phyloP scores from a whole-genome alignment of 2,113 vertebrate genomes.

The Geococcyx californianus region DNA sequence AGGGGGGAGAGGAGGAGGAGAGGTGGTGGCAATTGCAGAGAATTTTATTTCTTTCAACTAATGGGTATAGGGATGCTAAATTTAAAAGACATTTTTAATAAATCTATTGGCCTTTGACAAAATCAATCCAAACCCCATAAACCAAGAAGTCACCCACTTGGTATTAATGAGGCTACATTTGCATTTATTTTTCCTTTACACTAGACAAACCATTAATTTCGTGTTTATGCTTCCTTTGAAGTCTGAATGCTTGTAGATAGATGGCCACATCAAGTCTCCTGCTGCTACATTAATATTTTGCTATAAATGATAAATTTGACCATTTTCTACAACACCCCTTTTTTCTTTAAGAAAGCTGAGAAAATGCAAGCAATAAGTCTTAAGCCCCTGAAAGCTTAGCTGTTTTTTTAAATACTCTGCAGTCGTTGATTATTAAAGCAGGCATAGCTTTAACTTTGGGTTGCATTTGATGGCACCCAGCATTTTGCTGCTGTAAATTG shows the following conservation, averaged over 20 bases:
- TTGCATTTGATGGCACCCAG: slow-evolving; percentile 69
- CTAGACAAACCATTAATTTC: slow-evolving; percentile 86
- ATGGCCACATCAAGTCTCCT: slow-evolving; percentile 84
- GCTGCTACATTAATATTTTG: slow-evolving; percentile 86
- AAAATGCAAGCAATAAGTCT: slow-evolving; percentile 82
- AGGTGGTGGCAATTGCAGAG: slow-evolving; percentile 72
- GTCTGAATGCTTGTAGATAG: slow-evolving; percentile 83
- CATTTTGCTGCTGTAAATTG: slow-evolving; percentile 59
- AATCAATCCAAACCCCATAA: slow-evolving; percentile 86
- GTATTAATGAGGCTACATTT: slow-evolving; percentile 86
- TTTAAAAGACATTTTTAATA: slow-evolving; percentile 85
- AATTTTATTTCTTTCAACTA: slow-evolving; percentile 83
- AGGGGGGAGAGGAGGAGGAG: slow-evolving; percentile 62
- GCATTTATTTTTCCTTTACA: slow-evolving; percentile 87
- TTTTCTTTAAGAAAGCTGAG: slow-evolving; percentile 83
- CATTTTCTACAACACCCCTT: slow-evolving; percentile 82
- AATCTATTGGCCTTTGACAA: slow-evolving; percentile 87
- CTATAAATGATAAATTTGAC: slow-evolving; percentile 86
- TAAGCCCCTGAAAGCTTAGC: slow-evolving; percentile 74
- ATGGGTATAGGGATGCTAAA: slow-evolving; percentile 83
- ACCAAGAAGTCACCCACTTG: slow-evolving; percentile 86
- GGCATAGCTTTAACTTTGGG: slow-evolving; percentile 73
- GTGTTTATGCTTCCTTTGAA: slow-evolving; percentile 84
- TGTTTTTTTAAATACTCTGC: slow-evolving; percentile 76
- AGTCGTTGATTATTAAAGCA: slow-evolving; percentile 79